Base-by-base conservation (phyloP, 2,888 invertebrate genomes). In the Antheraea yamamai region DNA sequence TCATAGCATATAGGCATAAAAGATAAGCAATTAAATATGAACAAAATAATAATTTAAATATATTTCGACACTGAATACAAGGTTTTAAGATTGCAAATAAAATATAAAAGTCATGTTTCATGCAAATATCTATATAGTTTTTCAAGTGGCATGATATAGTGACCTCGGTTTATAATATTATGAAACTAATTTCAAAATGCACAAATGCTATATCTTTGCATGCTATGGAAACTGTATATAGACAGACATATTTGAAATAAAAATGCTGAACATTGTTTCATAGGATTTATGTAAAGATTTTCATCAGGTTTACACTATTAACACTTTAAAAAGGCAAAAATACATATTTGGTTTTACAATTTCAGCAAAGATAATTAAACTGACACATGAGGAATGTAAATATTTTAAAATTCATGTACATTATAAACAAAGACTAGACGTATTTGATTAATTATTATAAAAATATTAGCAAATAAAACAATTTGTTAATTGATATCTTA, bases 81-180 rank as follows among this genome's bases (percentile, higher is more conserved):
- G 70, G 70, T 39, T 70, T 20, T 70, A 39, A 30, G 20, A 70
- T 70, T 70, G n/a, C 39, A 39, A n/a, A 39, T 1, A 23, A n/a
- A 35, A 66, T 39, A 70, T 70, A 70, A 70, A 70, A 70, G n/a
- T 39, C 70, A 70, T 70, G 35, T 70, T 39, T 39, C 70, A 70
- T 39, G 39, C 39, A 70, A 39, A 39, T 70, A 70, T 39, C 30
- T 66, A 30, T 70, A 70, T 39, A 70, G 18, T 39, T 70, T 39
- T 39, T 10, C 39, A 23, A n/a, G n/a, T n/a, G 18, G n/a, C 39
- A 70, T 20, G 39, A 20, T 70, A 39, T 14, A 16, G 14, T 66
- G 16, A 4, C 14, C 6, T 66, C 16, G 0, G 30, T 66, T 66
- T 16, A 30, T 16, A 16, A 16, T 18, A 66, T 66, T 66, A 16